Evolutionary conservation across 2,888 invertebrate species (phyloP).

Genomic region (Monopis laevigella): DNA sequence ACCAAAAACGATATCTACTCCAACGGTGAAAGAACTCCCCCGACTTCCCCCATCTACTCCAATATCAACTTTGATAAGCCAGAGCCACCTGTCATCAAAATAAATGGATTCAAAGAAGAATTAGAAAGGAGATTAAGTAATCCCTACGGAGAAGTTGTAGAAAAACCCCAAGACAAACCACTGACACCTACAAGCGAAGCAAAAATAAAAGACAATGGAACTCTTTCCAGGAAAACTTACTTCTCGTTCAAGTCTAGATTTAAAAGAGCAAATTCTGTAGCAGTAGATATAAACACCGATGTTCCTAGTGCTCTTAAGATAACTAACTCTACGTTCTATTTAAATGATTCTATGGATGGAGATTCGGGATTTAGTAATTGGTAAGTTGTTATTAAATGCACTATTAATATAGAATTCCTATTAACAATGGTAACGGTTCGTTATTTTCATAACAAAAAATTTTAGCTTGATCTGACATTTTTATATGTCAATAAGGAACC

Average conservation of each 20-base stretch:
- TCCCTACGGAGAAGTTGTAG: constrained; percentile 28
- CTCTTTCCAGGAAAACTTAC: constrained; percentile 53
- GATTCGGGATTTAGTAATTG: constrained; percentile 70
- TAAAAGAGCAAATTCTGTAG: constrained; percentile 67
- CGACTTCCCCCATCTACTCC: constrained; percentile 33
- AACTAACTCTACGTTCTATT: constrained; percentile 76
- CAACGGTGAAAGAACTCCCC: constrained; percentile 31
- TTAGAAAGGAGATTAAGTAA: constrained; percentile 42
- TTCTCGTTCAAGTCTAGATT: constrained; percentile 72
- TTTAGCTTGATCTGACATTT: too few relatives aligned
- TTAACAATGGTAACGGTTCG: too few relatives aligned
- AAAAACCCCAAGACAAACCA: constrained; percentile 31
- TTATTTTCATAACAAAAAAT: too few relatives aligned
- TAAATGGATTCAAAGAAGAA: constrained; percentile 47
- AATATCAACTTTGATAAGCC: constrained; percentile 48
- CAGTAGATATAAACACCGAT: constrained; percentile 60
- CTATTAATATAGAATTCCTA: too few relatives aligned
- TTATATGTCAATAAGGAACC: too few relatives aligned
- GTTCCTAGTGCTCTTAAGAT: constrained; percentile 62
- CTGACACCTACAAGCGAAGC: constrained; percentile 42
- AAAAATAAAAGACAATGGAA: constrained; percentile 44
- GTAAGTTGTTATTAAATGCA: constrained; percentile 40
- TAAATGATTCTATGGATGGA: constrained; percentile 73
- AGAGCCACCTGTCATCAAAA: constrained; percentile 37
- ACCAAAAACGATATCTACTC: constrained; percentile 46